Base-by-base conservation (phyloP, 1,140 invertebrate genomes). In the Cyclina sinensis region DNA sequence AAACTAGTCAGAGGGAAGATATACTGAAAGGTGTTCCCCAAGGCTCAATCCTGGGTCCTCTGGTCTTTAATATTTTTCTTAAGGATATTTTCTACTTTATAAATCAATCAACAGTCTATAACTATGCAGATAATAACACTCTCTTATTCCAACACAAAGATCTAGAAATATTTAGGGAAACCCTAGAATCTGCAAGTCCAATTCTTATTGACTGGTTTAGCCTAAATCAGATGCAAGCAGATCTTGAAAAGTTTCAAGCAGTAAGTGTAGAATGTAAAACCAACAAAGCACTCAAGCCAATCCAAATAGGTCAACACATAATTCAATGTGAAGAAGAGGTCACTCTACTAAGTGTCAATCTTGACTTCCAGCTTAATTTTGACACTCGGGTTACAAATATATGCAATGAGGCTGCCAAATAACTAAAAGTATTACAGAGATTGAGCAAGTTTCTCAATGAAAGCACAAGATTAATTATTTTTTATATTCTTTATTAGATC, bases 241-340 rank as follows among this genome's bases (percentile, higher is more conserved):
- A 90, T 48, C 89, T 70, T 14, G 85, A 90, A 12, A 88, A 88
- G 65, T 90, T 90, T 35, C 89, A 88, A 51, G 85, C 85, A 2
- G 70, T 85, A 37, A 39, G 68, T 16, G 62, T 90, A 51, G 86
- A 62, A 1, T 62, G 70, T 0, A 85, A 70, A 57, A 65, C 80
- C 86, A n/a, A n/a, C n/a, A n/a, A n/a, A n/a, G n/a, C n/a, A n/a
- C n/a, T n/a, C n/a, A n/a, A n/a, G n/a, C n/a, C 54, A 65, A 82
- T 32, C n/a, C 76, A 35, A 32, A 46, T 46, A 46, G 16, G 7
- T 48, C 70, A 39, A 65, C n/a, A 84, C 3, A 2, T 32, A 37
- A 54, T 74, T 89, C 24, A 57, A 39, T 81, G 48, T 88, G 86
- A 88, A 39, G 78, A 90, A 35, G 68, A 73, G 32, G 73, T 88